phyloP scores from a whole-genome alignment of 2,888 invertebrate species.

The Pammene aurita region DNA sequence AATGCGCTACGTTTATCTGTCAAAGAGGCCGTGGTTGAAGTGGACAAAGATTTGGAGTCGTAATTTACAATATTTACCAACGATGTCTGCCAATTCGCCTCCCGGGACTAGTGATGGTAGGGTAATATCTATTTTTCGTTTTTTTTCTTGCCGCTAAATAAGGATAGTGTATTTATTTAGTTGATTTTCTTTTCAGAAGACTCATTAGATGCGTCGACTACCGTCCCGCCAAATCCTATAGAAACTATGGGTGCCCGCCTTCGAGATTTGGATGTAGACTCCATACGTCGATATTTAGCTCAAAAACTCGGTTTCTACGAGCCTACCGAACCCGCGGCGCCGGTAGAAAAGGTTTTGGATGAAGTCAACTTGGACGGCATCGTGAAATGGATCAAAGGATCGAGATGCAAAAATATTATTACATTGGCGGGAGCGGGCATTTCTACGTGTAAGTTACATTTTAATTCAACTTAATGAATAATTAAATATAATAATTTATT shows the following conservation, averaged over 20 bases:
- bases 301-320: slow-evolving; percentile 85
- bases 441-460: slow-evolving; percentile 91
- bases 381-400: slow-evolving; percentile 89
- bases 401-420: slow-evolving; percentile 92
- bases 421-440: slow-evolving; percentile 98
- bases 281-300: slow-evolving; percentile 85
- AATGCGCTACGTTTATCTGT: slow-evolving; percentile 69
- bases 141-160: slow-evolving; percentile 14
- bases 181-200: slow-evolving; percentile 62
- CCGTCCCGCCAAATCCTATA: slow-evolving; percentile 71
- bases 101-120: slow-evolving; percentile 75
- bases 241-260: slow-evolving; percentile 67
- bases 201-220: slow-evolving; percentile 52
- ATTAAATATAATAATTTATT: background rate
- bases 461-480: background rate
- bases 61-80: slow-evolving; percentile 67
- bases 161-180: slow-evolving; percentile 38
- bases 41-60: slow-evolving; percentile 72
- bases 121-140: slow-evolving; percentile 43
- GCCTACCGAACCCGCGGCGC: slow-evolving; percentile 62
- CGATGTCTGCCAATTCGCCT: slow-evolving; percentile 78
- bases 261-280: slow-evolving; percentile 84
- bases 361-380: slow-evolving; percentile 90
- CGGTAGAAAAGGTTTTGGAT: slow-evolving; percentile 82
- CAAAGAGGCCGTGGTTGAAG: slow-evolving; percentile 68